Evolutionary conservation across 1,140 invertebrate genomes (phyloP), one percentile per base, ranked within the genome.

Genomic region (Rhynchophorus ferrugineus): DNA sequence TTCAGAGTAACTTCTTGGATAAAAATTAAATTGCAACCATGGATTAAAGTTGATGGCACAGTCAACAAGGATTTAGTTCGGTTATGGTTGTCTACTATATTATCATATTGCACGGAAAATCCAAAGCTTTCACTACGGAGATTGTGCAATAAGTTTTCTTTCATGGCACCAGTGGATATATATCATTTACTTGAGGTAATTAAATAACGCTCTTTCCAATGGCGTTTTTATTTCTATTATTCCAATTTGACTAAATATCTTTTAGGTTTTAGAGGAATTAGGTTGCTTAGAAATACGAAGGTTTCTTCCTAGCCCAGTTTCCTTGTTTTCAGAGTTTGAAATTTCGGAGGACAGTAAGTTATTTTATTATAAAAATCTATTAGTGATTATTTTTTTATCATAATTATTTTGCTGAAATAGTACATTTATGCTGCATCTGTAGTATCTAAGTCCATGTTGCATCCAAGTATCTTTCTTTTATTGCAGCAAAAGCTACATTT

Each of bases 1-100:
- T n/a, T n/a, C n/a, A 75, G 73, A 9, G 64, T 60, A 9, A 60
- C 67, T 3, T 66, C 73, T 59, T 64, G 72, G 45, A 65, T 75
- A 18, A 69, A 66, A 53, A 69, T 76, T 1, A 62, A 69, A 14
- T 67, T 76, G 44, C 71, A 49, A 54, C 84, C 85, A 0, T 90
- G 87, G 88, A 80, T 84, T 44, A 75, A 81, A 51, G 74, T 89
- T 3, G 83, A 89, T 66, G 87, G 86, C 1, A 73, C 75, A 1
- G 61, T 90, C 1, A 89, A 90, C 68, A 72, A 78, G 18, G 69
- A 78, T 34, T 75, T 84, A 1, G 68, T 90, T 13, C 80, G 84
- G 61, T 77, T 79, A 22, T 80, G 85, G 77, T 52, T 89, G 21
- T 79, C 81, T 19, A 73, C 78, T 8, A 61, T 89, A 37, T 67